A percentile compares a stretch with the other conserved stretches of the same genome.
phyloP scores from a whole-genome alignment of 2,113 vertebrate genomes.

The Hirundichthys speculiger region DNA sequence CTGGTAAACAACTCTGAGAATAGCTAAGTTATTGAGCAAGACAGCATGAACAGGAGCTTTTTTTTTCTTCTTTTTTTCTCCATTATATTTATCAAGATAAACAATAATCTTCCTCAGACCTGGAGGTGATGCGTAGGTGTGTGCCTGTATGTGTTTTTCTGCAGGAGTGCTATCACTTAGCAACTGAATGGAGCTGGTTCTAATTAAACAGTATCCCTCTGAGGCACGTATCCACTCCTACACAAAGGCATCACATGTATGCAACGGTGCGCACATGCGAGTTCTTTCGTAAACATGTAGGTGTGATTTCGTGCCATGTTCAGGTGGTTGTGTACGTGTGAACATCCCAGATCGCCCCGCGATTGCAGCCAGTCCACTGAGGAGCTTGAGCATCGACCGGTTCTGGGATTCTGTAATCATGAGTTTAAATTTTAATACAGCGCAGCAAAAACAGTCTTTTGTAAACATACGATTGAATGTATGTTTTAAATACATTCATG shows the following conservation, averaged over 20 bases:
- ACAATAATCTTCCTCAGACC: constrained; percentile 65
- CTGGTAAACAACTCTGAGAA: constrained; percentile 40
- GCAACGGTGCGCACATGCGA: constrained; percentile 34
- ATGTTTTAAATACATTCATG: too few relatives aligned
- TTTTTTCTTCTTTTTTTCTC: not conserved
- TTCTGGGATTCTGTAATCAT: constrained; percentile 19
- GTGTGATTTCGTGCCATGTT: not conserved
- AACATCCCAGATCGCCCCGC: not conserved
- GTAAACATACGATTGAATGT: too few relatives aligned
- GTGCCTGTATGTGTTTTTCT: constrained; percentile 66
- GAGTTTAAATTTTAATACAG: too few relatives aligned
- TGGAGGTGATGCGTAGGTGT: constrained; percentile 70
- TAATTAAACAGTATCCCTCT: constrained; percentile 76
- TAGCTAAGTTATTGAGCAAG: constrained; percentile 25
- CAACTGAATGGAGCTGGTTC: constrained; percentile 74
- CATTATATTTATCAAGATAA: constrained; percentile 67
- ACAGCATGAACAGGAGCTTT: constrained; percentile 11
- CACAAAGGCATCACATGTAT: constrained; percentile 53
- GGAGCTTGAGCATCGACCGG: constrained; percentile 17
- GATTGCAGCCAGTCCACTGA: too few relatives aligned
- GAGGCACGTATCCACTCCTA: constrained; percentile 68
- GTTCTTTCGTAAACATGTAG: constrained; percentile 10
- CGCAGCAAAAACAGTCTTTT: too few relatives aligned
- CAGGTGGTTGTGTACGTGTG: constrained; percentile 6
- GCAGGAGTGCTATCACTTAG: constrained; percentile 75